Evolutionary conservation across 2,888 invertebrate species (phyloP).

Genomic region (Tenthredo amoena): DNA sequence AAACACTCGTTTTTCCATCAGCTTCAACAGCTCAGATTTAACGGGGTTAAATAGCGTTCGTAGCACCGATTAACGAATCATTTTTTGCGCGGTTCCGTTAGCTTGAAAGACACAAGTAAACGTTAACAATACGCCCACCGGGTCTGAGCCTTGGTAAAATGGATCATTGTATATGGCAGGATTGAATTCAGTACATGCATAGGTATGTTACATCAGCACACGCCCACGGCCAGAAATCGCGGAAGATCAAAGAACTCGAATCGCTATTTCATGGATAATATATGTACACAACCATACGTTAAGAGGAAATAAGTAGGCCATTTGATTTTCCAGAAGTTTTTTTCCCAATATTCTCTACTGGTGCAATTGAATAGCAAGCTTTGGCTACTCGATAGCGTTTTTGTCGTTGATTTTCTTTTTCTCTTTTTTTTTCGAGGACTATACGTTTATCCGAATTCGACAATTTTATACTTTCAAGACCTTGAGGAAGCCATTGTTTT

Average conservation of each 20-base stretch:
- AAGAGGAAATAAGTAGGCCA: not conserved
- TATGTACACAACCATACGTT: not conserved
- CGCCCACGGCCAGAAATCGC: not conserved
- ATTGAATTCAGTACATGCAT: not conserved
- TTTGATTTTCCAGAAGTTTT: not conserved
- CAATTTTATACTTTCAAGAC: not conserved
- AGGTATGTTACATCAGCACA: not conserved
- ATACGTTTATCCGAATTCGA: not conserved
- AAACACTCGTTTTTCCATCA: not conserved
- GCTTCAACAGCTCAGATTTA: not conserved
- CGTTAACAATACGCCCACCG: not conserved
- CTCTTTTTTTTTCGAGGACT: not conserved
- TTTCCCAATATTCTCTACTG: not conserved
- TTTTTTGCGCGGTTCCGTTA: not conserved
- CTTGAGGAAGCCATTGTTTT: not conserved
- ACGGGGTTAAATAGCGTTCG: not conserved
- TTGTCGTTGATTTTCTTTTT: not conserved
- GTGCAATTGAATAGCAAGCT: not conserved
- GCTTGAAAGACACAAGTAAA: slow-evolving; percentile 11
- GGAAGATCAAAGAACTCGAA: not conserved
- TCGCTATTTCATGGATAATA: not conserved
- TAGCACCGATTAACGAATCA: not conserved
- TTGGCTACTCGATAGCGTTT: not conserved
- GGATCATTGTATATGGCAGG: not conserved
- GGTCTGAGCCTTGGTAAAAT: not conserved